phyloP scores from a whole-genome alignment of 2,113 vertebrate genomes.

The Gymnocephalus cernua region DNA sequence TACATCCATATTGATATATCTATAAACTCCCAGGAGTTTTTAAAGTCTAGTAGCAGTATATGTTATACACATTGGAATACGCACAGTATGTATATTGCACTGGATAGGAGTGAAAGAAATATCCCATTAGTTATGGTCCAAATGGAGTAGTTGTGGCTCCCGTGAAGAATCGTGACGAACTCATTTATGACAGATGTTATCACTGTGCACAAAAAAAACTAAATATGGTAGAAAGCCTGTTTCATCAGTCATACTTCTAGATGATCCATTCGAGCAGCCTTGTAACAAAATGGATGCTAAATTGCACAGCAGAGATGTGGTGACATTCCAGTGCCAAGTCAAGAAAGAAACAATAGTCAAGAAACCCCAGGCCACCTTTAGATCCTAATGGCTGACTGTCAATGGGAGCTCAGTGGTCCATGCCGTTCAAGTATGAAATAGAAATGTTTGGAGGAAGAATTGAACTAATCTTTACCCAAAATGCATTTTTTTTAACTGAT shows the following conservation, averaged over 20 bases:
- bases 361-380: too few species aligned
- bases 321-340: too few species aligned
- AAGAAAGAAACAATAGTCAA: too few species aligned
- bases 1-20: conserved; percentile 2
- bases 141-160: conserved; percentile 17
- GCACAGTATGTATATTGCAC: background rate
- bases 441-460: too few species aligned
- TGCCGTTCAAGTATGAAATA: too few species aligned
- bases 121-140: conserved; percentile 19
- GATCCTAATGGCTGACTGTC: too few species aligned
- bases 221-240: background rate
- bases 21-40: background rate
- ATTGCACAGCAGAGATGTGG: background rate
- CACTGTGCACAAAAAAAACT: conserved; percentile 5
- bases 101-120: conserved; percentile 22
- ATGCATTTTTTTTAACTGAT: too few species aligned
- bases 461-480: too few species aligned
- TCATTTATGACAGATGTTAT: conserved; percentile 19
- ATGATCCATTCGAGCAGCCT: background rate
- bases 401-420: too few species aligned
- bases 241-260: conserved; percentile 5
- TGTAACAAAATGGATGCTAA: conserved; percentile 17
- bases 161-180: conserved; percentile 1
- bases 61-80: background rate
- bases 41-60: too few species aligned